A percentile compares a stretch with the other conserved stretches of the same genome.
These are phyloP conservation scores for Lysandra coridon DNA, from an alignment of 2,888 invertebrate genomes.

Conservation along the genomic window DNA sequence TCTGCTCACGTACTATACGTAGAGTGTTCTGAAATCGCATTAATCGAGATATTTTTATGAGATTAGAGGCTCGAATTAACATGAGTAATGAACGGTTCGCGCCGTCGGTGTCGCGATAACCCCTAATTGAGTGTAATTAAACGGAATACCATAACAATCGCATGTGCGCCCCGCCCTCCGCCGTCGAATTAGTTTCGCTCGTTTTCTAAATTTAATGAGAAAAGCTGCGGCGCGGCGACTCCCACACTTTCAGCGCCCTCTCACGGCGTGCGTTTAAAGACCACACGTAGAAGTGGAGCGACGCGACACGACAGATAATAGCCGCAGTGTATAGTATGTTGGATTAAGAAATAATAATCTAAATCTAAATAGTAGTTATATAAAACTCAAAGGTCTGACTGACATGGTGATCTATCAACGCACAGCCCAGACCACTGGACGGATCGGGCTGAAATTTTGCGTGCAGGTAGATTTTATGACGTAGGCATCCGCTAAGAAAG, in stretches of 20 bases:
- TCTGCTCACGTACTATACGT: constrained; percentile 24
- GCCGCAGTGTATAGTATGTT: not conserved
- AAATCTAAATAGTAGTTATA: too few relatives aligned
- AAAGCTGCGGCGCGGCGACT: constrained; percentile 37
- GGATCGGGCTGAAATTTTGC: too few relatives aligned
- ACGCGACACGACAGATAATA: not conserved
- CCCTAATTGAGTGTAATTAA: constrained; percentile 66
- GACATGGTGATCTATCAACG: too few relatives aligned
- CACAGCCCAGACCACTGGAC: too few relatives aligned
- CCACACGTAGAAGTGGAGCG: not conserved
- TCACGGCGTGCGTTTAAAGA: constrained; percentile 40
- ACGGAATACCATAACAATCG: constrained; percentile 59
- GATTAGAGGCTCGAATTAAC: constrained; percentile 58
- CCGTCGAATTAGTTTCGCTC: constrained; percentile 33
- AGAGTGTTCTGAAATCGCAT: constrained; percentile 43
- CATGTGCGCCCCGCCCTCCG: constrained; percentile 33
- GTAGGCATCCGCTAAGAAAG: too few relatives aligned
- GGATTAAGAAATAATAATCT: too few relatives aligned
- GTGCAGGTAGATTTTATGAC: too few relatives aligned
- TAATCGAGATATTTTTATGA: constrained; percentile 51
- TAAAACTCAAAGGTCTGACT: too few relatives aligned
- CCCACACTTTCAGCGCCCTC: not conserved
- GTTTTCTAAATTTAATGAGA: constrained; percentile 49
- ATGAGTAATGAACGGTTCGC: constrained; percentile 63
- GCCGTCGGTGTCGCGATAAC: constrained; percentile 58